phyloP scores from a whole-genome alignment of 2,797 vertebrate species.

The Notolepis coatsorum region DNA sequence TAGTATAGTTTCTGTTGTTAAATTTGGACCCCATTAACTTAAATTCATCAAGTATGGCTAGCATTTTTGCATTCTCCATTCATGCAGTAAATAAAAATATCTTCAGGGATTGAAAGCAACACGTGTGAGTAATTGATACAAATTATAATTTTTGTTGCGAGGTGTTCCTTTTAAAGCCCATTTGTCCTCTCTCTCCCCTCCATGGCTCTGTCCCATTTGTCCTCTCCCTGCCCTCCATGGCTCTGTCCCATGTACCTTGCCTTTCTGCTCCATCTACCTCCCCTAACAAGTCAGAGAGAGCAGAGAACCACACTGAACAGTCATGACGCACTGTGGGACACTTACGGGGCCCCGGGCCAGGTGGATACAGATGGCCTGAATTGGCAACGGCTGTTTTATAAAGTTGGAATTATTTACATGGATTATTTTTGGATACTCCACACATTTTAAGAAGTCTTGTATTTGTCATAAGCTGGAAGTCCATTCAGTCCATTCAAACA shows the following conservation, averaged over 20 bases:
- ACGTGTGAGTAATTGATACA: too few relatives aligned
- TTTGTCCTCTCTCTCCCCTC: slow-evolving; percentile 50
- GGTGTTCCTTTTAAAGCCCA: too few relatives aligned
- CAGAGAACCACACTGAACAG: neutral
- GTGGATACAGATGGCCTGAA: neutral
- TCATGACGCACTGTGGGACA: neutral
- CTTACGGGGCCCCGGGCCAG: neutral
- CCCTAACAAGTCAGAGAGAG: too few relatives aligned
- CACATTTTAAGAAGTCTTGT: neutral
- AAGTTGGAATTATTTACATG: neutral
- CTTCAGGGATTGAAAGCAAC: too few relatives aligned
- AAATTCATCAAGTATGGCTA: too few relatives aligned
- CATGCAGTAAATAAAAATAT: too few relatives aligned
- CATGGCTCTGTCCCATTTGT: slow-evolving; percentile 48
- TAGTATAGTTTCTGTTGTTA: neutral
- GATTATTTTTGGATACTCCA: neutral
- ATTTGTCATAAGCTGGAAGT: neutral
- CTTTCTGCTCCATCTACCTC: neutral
- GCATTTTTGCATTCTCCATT: too few relatives aligned
- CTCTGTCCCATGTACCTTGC: neutral
- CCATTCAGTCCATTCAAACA: too few relatives aligned
- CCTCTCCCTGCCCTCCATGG: slow-evolving; percentile 8
- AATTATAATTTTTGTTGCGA: too few relatives aligned
- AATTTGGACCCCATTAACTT: too few relatives aligned
- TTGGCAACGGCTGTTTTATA: too few relatives aligned